Evolutionary conservation across 1,140 invertebrate species (phyloP), one percentile per base, ranked within the genome.

Genomic region (Gryllus bimaculatus): DNA sequence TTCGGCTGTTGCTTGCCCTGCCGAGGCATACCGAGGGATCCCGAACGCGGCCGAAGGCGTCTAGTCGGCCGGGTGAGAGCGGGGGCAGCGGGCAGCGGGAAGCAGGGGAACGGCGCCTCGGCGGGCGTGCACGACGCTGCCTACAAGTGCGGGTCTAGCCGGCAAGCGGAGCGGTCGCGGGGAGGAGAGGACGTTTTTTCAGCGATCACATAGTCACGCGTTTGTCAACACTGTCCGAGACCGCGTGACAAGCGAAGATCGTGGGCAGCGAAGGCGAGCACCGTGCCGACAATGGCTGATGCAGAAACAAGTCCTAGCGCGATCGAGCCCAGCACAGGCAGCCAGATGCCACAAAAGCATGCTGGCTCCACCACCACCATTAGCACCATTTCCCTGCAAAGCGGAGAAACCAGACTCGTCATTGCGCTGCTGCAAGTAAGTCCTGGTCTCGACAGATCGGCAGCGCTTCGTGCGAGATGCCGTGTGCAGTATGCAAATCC

Each of bases 331-430:
- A 8, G 13, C 26, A 18, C 26, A 39, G 8, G 76, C 47, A 8
- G 20, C 48, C 76, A 77, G 20, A 12, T 39, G 39, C 39, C 20
- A n/a, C 26, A 39, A 54, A 77, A 73, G 66, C 48, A 48, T 12
- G 13, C 49, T 47, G 79, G 47, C 20, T 77, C 80, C 48, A 92
- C 94, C 20, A 97, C 95, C 47, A 96, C 95, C 81, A 93, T 97
- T 82, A 95, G 94, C 85, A 97, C 95, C 20, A 96, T 97, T 82
- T 95, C 95, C 18, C 92, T 97, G 49, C 93, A 95, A 84, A 95
- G 94, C 84, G 95, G 94, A 81, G 90, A 90, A 81, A 94, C 95
- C 12, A 90, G 93, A 84, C 91, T 97, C 83, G 94, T 97, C 83
- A 93, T 97, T 83, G 96, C 95, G 80, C 89, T 97, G 79, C 88